Evolutionary conservation across 2,797 vertebrate species (phyloP).

Genomic region (Acanthopagrus latus): DNA sequence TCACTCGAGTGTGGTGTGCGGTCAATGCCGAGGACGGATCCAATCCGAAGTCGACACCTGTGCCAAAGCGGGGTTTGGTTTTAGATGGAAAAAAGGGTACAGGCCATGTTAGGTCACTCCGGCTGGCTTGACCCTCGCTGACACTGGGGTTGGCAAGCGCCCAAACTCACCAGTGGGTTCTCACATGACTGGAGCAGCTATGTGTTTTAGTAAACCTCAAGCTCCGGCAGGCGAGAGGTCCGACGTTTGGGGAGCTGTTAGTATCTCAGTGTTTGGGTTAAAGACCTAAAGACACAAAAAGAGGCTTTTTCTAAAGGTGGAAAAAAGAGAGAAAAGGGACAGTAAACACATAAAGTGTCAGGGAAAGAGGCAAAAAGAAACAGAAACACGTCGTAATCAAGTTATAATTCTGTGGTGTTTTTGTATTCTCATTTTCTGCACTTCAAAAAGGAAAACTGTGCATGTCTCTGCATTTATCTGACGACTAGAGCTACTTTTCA

Average conservation of each 20-base stretch:
- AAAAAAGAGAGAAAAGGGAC: neutral
- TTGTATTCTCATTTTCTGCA: neutral
- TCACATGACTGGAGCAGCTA: slow-evolving; percentile 52
- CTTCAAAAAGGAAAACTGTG: neutral
- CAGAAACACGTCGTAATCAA: neutral
- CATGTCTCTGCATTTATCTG: neutral
- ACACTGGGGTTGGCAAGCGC: slow-evolving; percentile 35
- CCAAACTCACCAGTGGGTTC: slow-evolving; percentile 50
- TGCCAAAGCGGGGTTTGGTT: slow-evolving; percentile 21
- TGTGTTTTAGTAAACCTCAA: slow-evolving; percentile 44
- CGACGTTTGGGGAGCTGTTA: slow-evolving; percentile 10
- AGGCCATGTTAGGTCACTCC: slow-evolving; percentile 43
- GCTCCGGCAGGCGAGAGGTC: slow-evolving; percentile 12
- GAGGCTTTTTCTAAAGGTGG: neutral
- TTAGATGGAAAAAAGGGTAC: slow-evolving; percentile 5
- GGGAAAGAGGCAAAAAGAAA: too few relatives aligned
- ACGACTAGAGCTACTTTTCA: neutral
- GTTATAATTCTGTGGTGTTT: neutral
- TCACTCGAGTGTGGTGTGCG: neutral
- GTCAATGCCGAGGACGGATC: slow-evolving; percentile 22
- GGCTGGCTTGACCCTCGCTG: slow-evolving; percentile 50
- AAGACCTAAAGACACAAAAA: neutral
- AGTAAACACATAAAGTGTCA: neutral
- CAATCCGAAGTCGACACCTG: slow-evolving; percentile 16
- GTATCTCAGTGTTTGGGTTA: neutral